These are phyloP conservation scores for Anastrepha ludens DNA, from an alignment of 1,140 invertebrate genomes.

Conservation along the genomic window DNA sequence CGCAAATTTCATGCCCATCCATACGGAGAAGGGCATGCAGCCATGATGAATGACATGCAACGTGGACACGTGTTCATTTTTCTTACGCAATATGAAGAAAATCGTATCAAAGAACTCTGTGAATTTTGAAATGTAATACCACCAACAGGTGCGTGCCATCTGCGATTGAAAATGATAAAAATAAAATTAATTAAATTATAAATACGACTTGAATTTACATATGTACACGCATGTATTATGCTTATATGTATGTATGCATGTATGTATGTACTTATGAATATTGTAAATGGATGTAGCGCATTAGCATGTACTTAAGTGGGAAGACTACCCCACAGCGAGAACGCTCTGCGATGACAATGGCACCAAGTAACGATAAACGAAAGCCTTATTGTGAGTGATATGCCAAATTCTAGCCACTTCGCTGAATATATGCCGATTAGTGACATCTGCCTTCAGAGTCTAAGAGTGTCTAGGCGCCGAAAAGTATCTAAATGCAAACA, in stretches of 20 bases:
- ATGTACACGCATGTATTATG: background rate
- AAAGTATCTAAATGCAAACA: no score
- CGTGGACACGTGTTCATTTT: slow-evolving; percentile 93
- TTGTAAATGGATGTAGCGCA: background rate
- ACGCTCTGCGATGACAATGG: no score
- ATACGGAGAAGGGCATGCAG: slow-evolving; percentile 93
- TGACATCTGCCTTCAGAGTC: no score
- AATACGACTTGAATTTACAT: slow-evolving; percentile 57
- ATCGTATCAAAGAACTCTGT: slow-evolving; percentile 97
- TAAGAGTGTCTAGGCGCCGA: no score
- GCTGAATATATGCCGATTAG: no score
- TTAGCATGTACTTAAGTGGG: background rate
- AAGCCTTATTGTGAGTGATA: no score
- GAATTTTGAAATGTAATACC: slow-evolving; percentile 98
- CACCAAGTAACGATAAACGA: no score
- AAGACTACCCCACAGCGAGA: background rate
- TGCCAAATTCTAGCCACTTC: no score
- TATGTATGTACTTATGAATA: background rate
- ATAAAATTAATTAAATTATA: slow-evolving; percentile 57
- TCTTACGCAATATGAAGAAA: slow-evolving; percentile 93
- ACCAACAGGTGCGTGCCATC: slow-evolving; percentile 96
- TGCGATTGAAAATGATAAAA: slow-evolving; percentile 67
- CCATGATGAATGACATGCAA: slow-evolving; percentile 97
- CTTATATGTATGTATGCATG: background rate
- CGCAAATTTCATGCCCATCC: slow-evolving; percentile 98